phyloP scores from a whole-genome alignment of 1,140 invertebrate species.

The Brachionus rotundiformis region DNA sequence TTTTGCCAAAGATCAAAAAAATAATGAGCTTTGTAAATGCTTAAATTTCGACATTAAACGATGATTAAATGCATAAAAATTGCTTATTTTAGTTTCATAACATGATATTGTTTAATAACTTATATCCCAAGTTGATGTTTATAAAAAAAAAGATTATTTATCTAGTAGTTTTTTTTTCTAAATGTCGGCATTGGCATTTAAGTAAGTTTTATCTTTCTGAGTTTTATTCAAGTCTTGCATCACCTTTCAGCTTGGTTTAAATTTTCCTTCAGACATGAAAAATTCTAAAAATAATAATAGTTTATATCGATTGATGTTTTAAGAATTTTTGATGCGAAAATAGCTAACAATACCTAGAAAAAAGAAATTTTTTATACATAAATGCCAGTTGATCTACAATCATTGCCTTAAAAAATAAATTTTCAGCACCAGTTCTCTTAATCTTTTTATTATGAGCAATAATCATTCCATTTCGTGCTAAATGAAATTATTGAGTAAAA shows the following conservation, averaged over 20 bases:
- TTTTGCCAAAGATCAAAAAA: background rate
- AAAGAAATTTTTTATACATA: background rate
- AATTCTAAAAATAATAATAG: background rate
- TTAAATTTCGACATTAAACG: background rate
- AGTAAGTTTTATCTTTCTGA: background rate
- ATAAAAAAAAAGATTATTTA: background rate
- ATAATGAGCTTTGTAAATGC: slow-evolving; percentile 4
- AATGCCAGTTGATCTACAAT: background rate
- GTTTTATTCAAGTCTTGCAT: background rate
- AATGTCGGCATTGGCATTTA: background rate
- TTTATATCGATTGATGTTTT: background rate
- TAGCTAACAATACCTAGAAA: background rate
- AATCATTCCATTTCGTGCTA: background rate
- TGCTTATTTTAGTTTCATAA: slow-evolving; percentile 2
- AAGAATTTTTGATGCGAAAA: background rate
- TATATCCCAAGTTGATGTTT: background rate
- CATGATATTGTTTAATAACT: background rate
- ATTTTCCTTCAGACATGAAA: background rate
- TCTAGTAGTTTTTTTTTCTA: background rate
- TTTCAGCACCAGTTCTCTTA: background rate
- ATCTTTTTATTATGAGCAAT: background rate
- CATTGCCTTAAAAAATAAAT: background rate
- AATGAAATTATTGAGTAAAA: background rate
- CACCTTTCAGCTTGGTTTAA: background rate
- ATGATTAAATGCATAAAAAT: slow-evolving; percentile 11